Conservation (phyloP, 2,888 invertebrate species). For the Clusia tigrina region DNA sequence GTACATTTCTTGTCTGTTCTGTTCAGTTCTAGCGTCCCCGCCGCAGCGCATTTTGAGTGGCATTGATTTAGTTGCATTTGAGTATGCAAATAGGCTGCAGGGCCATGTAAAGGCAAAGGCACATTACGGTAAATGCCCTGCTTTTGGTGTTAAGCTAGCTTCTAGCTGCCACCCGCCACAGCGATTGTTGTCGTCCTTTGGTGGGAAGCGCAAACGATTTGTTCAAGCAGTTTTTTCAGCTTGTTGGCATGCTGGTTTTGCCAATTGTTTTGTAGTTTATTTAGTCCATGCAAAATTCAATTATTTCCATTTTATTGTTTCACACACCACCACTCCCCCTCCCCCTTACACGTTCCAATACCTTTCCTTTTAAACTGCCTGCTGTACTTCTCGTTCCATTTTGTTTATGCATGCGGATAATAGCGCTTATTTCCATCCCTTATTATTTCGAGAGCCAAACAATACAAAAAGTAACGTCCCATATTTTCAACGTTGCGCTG, state of each 20-base stretch:
- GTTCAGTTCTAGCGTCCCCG: no score
- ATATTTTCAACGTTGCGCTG: no score
- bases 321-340: neutral
- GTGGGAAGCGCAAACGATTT: neutral
- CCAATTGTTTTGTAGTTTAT: no score
- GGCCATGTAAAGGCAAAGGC: no score
- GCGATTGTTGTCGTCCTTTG: neutral
- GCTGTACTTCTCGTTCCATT: neutral
- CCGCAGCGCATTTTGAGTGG: no score
- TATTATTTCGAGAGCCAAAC: no score
- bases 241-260: neutral
- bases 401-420: neutral
- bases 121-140: no score
- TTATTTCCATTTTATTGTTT: neutral
- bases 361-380: neutral
- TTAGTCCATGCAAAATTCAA: neutral
- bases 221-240: neutral
- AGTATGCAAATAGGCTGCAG: no score
- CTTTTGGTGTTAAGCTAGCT: neutral
- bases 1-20: no score
- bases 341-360: neutral
- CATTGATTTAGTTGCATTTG: no score
- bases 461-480: no score
- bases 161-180: neutral
- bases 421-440: conserved; percentile 2